Conservation (phyloP, 2,888 invertebrate species). For the Aricia artaxerxes region DNA sequence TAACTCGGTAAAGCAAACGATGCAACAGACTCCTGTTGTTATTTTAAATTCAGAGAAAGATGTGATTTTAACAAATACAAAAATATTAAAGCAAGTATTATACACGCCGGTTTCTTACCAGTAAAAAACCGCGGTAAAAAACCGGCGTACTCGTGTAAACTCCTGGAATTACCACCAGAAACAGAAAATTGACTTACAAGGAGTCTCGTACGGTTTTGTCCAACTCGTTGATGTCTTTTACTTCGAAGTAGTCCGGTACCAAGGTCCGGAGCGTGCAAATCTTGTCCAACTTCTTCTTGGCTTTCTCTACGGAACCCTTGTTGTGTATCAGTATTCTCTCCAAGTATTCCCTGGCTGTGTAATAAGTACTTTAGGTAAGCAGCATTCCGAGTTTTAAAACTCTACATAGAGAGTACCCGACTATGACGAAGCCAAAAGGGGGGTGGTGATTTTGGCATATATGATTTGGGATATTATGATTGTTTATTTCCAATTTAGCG, state of each 20-base stretch:
- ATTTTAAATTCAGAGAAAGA: too few relatives aligned
- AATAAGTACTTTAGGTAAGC: neutral
- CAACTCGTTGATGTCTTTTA: conserved; percentile 41
- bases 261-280: conserved; percentile 56
- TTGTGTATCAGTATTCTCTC: conserved; percentile 52
- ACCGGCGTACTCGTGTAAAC: too few relatives aligned
- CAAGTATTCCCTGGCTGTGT: conserved; percentile 54
- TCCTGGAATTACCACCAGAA: neutral
- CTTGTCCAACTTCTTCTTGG: conserved; percentile 56
- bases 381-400: too few relatives aligned
- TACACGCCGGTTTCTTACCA: neutral
- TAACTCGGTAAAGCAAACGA: too few relatives aligned
- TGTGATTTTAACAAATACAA: too few relatives aligned
- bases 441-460: too few relatives aligned
- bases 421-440: too few relatives aligned
- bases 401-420: too few relatives aligned
- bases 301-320: conserved; percentile 58
- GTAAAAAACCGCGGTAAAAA: neutral
- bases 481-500: too few relatives aligned
- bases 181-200: conserved; percentile 48
- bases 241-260: conserved; percentile 53
- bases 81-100: too few relatives aligned
- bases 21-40: too few relatives aligned
- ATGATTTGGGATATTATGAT: too few relatives aligned
- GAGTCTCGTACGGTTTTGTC: conserved; percentile 43